Conservation (phyloP, 2,797 vertebrate genomes). For the Bryconaethiops microstoma region DNA sequence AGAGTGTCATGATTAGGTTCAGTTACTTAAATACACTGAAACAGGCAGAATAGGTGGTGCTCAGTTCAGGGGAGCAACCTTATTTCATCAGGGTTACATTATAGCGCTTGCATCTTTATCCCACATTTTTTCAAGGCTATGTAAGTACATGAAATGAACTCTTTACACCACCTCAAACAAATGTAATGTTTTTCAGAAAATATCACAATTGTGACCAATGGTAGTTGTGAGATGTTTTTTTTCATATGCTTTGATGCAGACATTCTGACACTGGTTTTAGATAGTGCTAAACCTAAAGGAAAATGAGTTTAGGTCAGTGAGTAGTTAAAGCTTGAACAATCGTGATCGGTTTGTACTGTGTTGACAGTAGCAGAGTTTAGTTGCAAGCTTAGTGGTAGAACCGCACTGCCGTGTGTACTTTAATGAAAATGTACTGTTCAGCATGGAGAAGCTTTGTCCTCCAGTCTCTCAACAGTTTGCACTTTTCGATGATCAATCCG, state of each 20-base stretch:
- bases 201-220: too few relatives aligned
- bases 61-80: not conserved
- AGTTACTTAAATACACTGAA: not conserved
- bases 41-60: not conserved
- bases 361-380: slow-evolving; percentile 39
- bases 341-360: not conserved
- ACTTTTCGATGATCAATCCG: slow-evolving; percentile 71
- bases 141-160: too few relatives aligned
- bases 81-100: not conserved
- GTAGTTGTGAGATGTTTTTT: too few relatives aligned
- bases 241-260: too few relatives aligned
- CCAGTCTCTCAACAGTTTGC: slow-evolving; percentile 59
- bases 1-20: not conserved
- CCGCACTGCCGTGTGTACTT: slow-evolving; percentile 45
- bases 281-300: not conserved
- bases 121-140: too few relatives aligned
- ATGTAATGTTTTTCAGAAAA: too few relatives aligned
- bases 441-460: slow-evolving; percentile 46
- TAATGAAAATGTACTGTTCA: slow-evolving; percentile 59
- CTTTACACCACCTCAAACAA: too few relatives aligned
- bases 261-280: not conserved
- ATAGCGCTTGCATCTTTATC: not conserved
- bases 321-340: not conserved
- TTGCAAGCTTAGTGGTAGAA: slow-evolving; percentile 30
- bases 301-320: slow-evolving; percentile 2